Conservation (phyloP, 2,797 vertebrate genomes). For the Myotis myotis region DNA sequence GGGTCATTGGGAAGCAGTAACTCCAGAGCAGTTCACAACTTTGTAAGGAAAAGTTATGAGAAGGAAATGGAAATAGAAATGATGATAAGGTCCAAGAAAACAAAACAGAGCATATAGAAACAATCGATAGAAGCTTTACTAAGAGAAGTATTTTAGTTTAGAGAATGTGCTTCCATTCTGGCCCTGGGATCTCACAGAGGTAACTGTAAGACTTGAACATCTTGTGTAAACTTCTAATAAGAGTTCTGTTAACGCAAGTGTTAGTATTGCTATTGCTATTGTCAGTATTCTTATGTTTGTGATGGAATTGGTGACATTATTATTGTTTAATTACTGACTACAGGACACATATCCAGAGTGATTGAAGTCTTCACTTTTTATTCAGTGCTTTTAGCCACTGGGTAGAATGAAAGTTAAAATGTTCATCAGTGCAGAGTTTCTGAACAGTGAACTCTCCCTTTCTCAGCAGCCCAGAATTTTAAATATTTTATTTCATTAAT, state of each 20-base stretch:
- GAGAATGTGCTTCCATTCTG: not conserved
- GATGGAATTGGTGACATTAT: not conserved
- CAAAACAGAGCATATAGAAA: not conserved
- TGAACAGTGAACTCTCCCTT: not conserved
- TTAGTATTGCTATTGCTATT: not conserved
- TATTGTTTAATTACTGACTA: not conserved
- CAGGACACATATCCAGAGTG: not conserved
- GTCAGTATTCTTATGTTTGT: not conserved
- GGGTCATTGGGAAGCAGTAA: not conserved
- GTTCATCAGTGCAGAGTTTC: not conserved
- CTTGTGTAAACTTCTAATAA: not conserved
- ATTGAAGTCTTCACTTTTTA: not conserved
- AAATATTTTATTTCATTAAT: not conserved
- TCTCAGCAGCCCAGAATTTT: not conserved
- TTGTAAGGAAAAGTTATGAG: not conserved
- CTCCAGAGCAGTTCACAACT: not conserved
- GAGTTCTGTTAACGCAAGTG: not conserved
- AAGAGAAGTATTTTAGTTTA: not conserved
- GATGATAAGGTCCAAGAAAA: not conserved
- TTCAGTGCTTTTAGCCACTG: not conserved
- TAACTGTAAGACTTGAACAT: not conserved
- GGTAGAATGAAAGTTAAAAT: not conserved
- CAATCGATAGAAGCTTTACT: not conserved
- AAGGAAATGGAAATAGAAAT: not conserved
- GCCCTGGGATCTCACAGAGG: not conserved